These are phyloP conservation scores for Drosophila micromelanica DNA, from an alignment of 1,140 invertebrate genomes.

Conservation along the genomic window DNA sequence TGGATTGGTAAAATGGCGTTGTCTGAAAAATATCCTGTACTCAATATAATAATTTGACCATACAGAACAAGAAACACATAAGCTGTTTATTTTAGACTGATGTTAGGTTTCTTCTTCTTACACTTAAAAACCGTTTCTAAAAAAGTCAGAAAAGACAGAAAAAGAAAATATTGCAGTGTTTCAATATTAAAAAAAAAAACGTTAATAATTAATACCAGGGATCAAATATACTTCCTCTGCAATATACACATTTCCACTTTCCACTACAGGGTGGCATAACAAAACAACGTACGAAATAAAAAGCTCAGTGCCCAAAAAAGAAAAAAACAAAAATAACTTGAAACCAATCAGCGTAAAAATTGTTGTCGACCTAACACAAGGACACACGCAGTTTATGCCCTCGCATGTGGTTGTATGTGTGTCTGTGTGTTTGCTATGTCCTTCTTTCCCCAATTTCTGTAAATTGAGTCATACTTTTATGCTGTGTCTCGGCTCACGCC, in stretches of 20 bases:
- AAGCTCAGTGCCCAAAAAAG: constrained; percentile 26
- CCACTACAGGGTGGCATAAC: neutral
- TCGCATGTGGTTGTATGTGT: constrained; percentile 7
- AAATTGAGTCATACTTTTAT: constrained; percentile 65
- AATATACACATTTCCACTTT: neutral
- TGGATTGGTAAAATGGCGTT: neutral
- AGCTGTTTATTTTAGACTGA: no score
- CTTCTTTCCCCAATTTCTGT: constrained; percentile 40
- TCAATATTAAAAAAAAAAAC: no score
- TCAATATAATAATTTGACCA: no score
- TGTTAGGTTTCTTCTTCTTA: no score
- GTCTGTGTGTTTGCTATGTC: constrained; percentile 26
- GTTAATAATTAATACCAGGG: no score
- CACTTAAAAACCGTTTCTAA: no score
- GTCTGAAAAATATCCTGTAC: neutral
- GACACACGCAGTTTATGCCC: constrained; percentile 18
- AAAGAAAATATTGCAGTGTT: no score
- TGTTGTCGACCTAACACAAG: constrained; percentile 49
- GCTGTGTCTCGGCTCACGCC: constrained; percentile 28
- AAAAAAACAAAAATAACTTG: constrained; percentile 55
- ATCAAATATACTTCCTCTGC: no score
- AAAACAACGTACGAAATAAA: constrained; percentile 54
- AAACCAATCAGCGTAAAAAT: constrained; percentile 81
- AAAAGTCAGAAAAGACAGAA: no score
- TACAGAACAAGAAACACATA: no score